Percentiles rank a stretch among this genome's conserved stretches.
phyloP scores from a whole-genome alignment of 2,888 invertebrate species.

The Scrobipalpa atriplicella region DNA sequence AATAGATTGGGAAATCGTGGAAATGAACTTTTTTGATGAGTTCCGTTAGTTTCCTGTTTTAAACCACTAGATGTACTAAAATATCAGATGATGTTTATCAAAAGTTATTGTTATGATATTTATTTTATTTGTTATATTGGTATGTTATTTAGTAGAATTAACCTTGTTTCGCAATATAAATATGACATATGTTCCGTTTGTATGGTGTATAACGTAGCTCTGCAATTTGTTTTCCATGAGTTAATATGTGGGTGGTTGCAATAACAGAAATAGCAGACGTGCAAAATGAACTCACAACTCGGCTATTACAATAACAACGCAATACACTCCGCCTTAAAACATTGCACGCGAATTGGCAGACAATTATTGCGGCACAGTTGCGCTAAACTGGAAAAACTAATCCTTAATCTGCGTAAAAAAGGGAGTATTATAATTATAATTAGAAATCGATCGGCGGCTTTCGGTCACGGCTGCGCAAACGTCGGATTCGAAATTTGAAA shows the following conservation, averaged over 20 bases:
- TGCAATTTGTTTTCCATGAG: slow-evolving; percentile 5
- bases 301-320: slow-evolving; percentile 38
- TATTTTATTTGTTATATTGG: no score
- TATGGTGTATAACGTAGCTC: slow-evolving; percentile 1
- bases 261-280: slow-evolving; percentile 10
- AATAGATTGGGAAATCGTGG: slow-evolving; percentile 6
- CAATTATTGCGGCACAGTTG: background rate
- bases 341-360: background rate
- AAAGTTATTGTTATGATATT: background rate
- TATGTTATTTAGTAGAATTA: no score
- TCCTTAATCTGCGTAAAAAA: slow-evolving; percentile 27
- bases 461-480: slow-evolving; percentile 55
- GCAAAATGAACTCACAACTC: background rate
- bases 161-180: background rate
- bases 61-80: background rate
- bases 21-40: background rate
- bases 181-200: background rate
- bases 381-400: background rate
- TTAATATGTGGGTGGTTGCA: slow-evolving; percentile 7
- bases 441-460: slow-evolving; percentile 46
- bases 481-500: slow-evolving; percentile 67
- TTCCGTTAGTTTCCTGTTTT: slow-evolving; percentile 2
- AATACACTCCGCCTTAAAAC: slow-evolving; percentile 21
- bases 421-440: slow-evolving; percentile 45
- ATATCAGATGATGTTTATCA: background rate